Percentiles rank a stretch among this genome's conserved stretches.
These are phyloP conservation scores for Himalopsyche anomala DNA, from an alignment of 2,888 invertebrate species.

Conservation along the genomic window DNA sequence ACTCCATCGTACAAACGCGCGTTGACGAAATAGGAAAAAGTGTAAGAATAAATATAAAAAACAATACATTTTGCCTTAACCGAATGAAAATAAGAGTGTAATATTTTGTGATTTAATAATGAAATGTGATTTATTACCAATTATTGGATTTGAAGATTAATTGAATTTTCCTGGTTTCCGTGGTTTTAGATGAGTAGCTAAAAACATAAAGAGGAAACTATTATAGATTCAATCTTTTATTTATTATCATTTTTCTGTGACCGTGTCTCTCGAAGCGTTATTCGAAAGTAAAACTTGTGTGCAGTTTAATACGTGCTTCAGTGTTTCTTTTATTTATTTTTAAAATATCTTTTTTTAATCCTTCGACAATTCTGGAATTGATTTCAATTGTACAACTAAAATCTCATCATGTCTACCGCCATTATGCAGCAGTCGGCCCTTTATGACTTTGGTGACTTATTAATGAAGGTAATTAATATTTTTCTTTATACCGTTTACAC, in stretches of 20 bases:
- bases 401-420: constrained; percentile 82
- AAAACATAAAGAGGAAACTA: constrained; percentile 58
- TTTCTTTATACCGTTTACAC: neutral
- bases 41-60: constrained; percentile 52
- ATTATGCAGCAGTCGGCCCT: constrained; percentile 86
- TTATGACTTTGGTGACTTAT: constrained; percentile 86
- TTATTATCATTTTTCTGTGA: constrained; percentile 41
- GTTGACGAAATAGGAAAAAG: constrained; percentile 52
- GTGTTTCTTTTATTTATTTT: constrained; percentile 56
- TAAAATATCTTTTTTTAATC: constrained; percentile 2
- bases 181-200: constrained; percentile 58
- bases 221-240: constrained; percentile 50
- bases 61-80: constrained; percentile 58
- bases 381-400: constrained; percentile 41
- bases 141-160: constrained; percentile 46
- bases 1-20: constrained; percentile 56
- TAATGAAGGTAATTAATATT: constrained; percentile 80
- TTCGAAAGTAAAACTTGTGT: constrained; percentile 50
- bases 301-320: constrained; percentile 58
- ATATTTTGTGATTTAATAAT: constrained; percentile 52
- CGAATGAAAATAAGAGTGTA: constrained; percentile 51
- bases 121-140: constrained; percentile 57
- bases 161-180: constrained; percentile 55
- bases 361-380: constrained; percentile 59
- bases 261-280: constrained; percentile 45